Conservation (phyloP, 2,888 invertebrate genomes). For the Apodemia mormo region DNA sequence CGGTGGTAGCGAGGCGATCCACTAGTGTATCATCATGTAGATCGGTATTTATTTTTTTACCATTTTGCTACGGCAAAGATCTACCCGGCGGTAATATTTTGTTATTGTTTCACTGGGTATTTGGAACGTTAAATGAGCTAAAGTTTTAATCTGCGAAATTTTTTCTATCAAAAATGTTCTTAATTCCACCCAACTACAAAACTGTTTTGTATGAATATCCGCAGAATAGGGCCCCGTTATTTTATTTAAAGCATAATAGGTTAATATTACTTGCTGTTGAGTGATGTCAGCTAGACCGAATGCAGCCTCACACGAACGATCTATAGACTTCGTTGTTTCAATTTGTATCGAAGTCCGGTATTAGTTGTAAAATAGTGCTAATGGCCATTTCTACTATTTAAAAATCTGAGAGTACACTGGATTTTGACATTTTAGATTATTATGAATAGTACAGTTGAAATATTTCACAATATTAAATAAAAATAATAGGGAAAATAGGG, state of each 20-base stretch:
- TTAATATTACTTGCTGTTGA: conserved; percentile 22
- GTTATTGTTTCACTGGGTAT: conserved; percentile 39
- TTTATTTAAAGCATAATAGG: neutral
- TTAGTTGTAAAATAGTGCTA: conserved; percentile 23
- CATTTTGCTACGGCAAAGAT: conserved; percentile 39
- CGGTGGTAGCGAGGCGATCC: conserved; percentile 33
- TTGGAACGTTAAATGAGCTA: conserved; percentile 42
- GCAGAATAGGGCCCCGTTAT: conserved; percentile 15
- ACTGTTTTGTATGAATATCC: no score
- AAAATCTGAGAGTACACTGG: neutral
- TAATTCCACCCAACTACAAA: no score
- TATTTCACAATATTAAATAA: no score
- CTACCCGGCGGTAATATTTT: conserved; percentile 41
- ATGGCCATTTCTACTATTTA: neutral
- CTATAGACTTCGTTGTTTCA: conserved; percentile 27
- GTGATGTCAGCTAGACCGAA: conserved; percentile 21
- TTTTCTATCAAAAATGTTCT: conserved; percentile 35
- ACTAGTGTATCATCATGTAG: conserved; percentile 30
- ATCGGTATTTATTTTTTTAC: conserved; percentile 39
- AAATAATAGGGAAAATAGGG: neutral
- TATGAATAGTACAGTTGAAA: no score
- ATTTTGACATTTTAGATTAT: neutral
- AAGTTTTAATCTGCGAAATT: conserved; percentile 39
- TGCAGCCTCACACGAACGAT: conserved; percentile 30
- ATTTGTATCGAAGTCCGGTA: conserved; percentile 29